Evolutionary conservation across 2,797 vertebrate species (phyloP).

Genomic region (Danionella dracula): DNA sequence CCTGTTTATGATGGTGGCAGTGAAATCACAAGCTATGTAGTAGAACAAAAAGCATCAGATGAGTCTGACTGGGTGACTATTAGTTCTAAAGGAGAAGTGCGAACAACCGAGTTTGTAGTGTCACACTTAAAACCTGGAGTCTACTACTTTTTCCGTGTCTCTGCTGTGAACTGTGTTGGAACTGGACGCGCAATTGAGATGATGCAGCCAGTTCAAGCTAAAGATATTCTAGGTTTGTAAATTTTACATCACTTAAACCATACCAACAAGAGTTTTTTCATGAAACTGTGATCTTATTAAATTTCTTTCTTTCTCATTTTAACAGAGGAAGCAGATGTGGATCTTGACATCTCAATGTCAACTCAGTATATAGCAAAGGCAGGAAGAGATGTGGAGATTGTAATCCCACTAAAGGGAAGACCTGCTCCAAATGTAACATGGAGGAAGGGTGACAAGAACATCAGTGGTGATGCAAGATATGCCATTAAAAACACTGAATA

Average conservation of each 20-base stretch:
- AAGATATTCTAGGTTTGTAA: slow-evolving; percentile 92
- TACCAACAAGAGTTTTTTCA: not conserved
- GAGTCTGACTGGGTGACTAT: slow-evolving; percentile 86
- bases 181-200: slow-evolving; percentile 90
- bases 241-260: not conserved
- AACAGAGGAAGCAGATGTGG: slow-evolving; percentile 94
- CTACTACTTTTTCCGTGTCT: slow-evolving; percentile 91
- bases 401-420: slow-evolving; percentile 92
- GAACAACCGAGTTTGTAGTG: slow-evolving; percentile 91
- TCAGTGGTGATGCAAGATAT: slow-evolving; percentile 80
- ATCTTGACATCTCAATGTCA: slow-evolving; percentile 88
- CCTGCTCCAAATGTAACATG: slow-evolving; percentile 88
- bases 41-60: slow-evolving; percentile 82
- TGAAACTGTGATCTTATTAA: not conserved
- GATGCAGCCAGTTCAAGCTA: slow-evolving; percentile 88
- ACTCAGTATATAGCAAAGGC: slow-evolving; percentile 86
- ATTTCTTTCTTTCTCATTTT: slow-evolving; percentile 11
- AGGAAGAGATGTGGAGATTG: slow-evolving; percentile 84
- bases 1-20: slow-evolving; percentile 94
- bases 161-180: slow-evolving; percentile 85
- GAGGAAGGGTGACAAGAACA: slow-evolving; percentile 90
- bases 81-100: slow-evolving; percentile 84
- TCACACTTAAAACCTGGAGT: slow-evolving; percentile 85
- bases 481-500: slow-evolving; percentile 85
- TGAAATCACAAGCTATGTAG: slow-evolving; percentile 80